A percentile compares a stretch with the other conserved stretches of the same genome.
phyloP scores from a whole-genome alignment of 2,797 vertebrate genomes.

The Esox lucius region DNA sequence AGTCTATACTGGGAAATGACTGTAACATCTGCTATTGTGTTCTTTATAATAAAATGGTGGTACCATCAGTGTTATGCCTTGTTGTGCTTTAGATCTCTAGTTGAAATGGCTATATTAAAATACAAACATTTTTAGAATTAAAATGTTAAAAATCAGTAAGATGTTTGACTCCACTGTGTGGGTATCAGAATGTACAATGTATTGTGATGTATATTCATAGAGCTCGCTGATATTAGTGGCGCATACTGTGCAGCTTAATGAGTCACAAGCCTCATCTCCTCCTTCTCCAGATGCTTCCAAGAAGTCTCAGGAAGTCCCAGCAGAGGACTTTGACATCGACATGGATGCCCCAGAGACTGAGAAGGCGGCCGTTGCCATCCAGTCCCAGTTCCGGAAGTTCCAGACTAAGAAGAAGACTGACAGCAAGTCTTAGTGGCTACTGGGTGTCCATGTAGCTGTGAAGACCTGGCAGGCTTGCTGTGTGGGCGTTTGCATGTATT shows the following conservation, averaged over 20 bases:
- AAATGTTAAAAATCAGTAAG: neutral
- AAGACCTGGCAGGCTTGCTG: constrained; percentile 50
- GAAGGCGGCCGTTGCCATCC: constrained; percentile 94
- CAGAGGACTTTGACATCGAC: constrained; percentile 95
- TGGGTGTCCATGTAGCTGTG: constrained; percentile 49
- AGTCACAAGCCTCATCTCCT: constrained; percentile 17
- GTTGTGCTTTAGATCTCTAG: neutral
- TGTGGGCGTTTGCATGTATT: constrained; percentile 78
- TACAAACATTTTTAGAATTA: neutral
- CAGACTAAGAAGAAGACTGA: constrained; percentile 92
- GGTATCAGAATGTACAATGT: neutral
- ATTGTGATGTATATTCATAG: neutral
- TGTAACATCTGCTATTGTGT: neutral
- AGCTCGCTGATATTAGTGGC: neutral
- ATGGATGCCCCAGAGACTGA: constrained; percentile 96
- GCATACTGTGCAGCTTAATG: neutral
- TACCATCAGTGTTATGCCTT: neutral
- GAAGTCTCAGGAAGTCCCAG: constrained; percentile 76
- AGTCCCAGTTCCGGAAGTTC: constrained; percentile 99
- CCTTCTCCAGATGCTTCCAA: constrained; percentile 78
- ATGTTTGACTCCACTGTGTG: neutral
- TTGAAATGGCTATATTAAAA: neutral
- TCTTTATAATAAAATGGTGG: neutral
- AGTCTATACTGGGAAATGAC: no score
- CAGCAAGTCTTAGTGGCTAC: constrained; percentile 85